A percentile compares a stretch with the other conserved stretches of the same genome.
phyloP scores from a whole-genome alignment of 2,113 vertebrate species.

The Hydrolagus affinis region DNA sequence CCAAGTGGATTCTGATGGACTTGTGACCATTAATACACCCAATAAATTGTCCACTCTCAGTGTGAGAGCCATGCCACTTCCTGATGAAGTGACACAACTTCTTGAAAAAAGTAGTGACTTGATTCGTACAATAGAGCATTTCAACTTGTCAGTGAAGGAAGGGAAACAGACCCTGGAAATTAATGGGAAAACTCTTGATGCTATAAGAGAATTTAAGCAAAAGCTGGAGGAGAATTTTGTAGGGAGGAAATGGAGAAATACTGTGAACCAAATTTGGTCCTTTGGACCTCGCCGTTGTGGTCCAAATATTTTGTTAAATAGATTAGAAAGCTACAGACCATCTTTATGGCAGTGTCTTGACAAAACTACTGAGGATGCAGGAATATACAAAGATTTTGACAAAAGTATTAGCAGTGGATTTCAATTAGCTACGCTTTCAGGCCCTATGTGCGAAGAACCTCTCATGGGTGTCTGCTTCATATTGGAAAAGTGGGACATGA shows the following conservation, averaged over 20 bases:
- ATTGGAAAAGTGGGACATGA: constrained; percentile 79
- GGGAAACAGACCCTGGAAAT: constrained; percentile 57
- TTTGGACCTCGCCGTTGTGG: constrained; percentile 90
- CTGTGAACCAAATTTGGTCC: constrained; percentile 78
- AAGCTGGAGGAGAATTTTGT: constrained; percentile 68
- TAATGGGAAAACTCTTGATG: constrained; percentile 60
- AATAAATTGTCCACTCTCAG: constrained; percentile 76
- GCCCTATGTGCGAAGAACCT: constrained; percentile 95
- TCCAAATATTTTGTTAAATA: constrained; percentile 82
- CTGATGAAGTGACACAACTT: constrained; percentile 70
- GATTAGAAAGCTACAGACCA: constrained; percentile 60
- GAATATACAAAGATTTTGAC: constrained; percentile 67
- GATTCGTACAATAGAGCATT: constrained; percentile 78
- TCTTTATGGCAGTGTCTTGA: constrained; percentile 77
- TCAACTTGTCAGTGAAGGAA: constrained; percentile 69
- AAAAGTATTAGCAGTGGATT: constrained; percentile 89
- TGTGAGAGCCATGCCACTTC: constrained; percentile 73
- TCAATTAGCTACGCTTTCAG: constrained; percentile 80
- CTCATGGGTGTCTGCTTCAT: constrained; percentile 93
- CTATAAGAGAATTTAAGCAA: constrained; percentile 65
- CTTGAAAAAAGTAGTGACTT: constrained; percentile 75
- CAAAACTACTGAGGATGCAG: constrained; percentile 37
- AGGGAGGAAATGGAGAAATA: constrained; percentile 80
- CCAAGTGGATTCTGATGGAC: constrained; percentile 70
- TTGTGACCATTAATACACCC: constrained; percentile 77